A percentile compares a stretch with the other conserved stretches of the same genome.
Conservation (phyloP, 2,113 vertebrate genomes). For the Junco hyemalis region DNA sequence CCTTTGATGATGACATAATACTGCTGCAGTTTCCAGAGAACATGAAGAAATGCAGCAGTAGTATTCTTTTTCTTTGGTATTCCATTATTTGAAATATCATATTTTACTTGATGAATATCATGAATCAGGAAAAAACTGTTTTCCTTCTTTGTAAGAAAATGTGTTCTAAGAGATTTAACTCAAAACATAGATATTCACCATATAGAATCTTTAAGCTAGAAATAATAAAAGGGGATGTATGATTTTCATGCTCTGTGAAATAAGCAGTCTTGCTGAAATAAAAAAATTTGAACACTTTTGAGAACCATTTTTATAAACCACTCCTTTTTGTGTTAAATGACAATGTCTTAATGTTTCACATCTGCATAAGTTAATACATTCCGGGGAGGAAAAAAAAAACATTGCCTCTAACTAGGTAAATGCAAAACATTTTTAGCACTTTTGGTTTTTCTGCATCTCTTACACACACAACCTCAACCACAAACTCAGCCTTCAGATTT, state of each 20-base stretch:
- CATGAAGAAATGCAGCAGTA: background rate
- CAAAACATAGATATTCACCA: background rate
- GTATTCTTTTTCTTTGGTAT: background rate
- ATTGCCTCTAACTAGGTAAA: background rate
- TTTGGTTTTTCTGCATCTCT: background rate
- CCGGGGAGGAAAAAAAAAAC: rapidly evolving
- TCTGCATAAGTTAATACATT: background rate
- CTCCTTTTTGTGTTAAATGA: background rate
- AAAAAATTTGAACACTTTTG: background rate
- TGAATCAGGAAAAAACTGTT: background rate
- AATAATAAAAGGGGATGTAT: background rate
- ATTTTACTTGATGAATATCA: background rate
- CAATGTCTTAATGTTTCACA: background rate
- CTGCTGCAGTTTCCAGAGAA: background rate
- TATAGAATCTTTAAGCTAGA: background rate
- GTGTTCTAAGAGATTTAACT: background rate
- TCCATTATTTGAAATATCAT: background rate
- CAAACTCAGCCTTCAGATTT: background rate
- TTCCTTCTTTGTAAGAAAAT: background rate
- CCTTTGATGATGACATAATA: background rate
- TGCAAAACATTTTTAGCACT: background rate
- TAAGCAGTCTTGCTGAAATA: background rate
- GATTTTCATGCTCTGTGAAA: background rate
- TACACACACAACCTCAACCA: background rate
- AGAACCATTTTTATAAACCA: background rate